Percentiles rank a stretch among this genome's conserved stretches.
Conservation (phyloP, 2,888 invertebrate species). For the Gibbula magus region DNA sequence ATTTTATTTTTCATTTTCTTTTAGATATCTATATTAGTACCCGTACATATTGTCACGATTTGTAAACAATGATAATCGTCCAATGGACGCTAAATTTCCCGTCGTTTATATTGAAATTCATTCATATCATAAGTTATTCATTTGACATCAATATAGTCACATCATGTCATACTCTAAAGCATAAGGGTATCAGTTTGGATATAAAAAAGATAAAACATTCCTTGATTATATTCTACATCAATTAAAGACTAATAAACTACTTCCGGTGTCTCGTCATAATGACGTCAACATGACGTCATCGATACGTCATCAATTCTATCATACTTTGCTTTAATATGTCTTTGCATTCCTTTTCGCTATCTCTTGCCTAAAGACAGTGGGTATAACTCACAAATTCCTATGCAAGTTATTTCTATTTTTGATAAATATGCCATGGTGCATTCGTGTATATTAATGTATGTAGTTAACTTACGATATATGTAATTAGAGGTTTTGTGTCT, state of each 20-base stretch:
- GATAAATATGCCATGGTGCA: not conserved
- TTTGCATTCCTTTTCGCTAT: slow-evolving; percentile 25
- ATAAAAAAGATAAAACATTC: slow-evolving; percentile 14
- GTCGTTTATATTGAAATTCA: not conserved
- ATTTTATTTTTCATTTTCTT: no score
- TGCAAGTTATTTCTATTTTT: slow-evolving; percentile 21
- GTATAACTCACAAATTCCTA: slow-evolving; percentile 24
- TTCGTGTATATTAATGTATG: not conserved
- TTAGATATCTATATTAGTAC: no score
- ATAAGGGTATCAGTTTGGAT: not conserved
- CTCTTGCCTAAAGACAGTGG: slow-evolving; percentile 7
- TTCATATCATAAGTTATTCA: not conserved
- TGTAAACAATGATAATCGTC: not conserved
- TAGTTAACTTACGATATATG: not conserved
- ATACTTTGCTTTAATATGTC: slow-evolving; percentile 24
- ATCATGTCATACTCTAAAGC: not conserved
- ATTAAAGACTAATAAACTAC: not conserved
- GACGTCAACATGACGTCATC: slow-evolving; percentile 7
- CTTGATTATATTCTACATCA: not conserved
- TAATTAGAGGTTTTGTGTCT: not conserved
- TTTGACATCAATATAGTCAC: not conserved
- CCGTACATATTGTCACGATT: not conserved
- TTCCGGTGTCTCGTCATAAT: slow-evolving; percentile 15
- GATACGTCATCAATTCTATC: slow-evolving; percentile 16
- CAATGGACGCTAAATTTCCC: not conserved